Conservation (phyloP, 2,113 vertebrate species). For the Pan paniscus region DNA sequence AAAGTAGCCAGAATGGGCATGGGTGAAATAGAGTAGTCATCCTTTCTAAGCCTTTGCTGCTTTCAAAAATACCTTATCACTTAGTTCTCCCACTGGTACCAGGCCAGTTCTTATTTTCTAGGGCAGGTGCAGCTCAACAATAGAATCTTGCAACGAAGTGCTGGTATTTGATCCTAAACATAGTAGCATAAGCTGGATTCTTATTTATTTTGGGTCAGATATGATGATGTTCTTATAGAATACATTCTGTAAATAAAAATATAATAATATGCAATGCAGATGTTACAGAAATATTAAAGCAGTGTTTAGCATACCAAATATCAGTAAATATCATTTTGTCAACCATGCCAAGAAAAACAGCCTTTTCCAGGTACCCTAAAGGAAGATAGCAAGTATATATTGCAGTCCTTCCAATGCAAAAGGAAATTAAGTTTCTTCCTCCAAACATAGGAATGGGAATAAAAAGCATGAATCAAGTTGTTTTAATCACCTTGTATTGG, state of each 20-base stretch:
- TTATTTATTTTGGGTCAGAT: background rate
- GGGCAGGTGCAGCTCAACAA: background rate
- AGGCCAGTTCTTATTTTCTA: background rate
- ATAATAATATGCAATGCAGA: background rate
- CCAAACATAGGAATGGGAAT: too few species aligned
- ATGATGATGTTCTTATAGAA: too few species aligned
- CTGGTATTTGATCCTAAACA: background rate
- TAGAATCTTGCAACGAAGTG: background rate
- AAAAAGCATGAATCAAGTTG: background rate
- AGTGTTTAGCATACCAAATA: background rate
- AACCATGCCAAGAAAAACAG: background rate
- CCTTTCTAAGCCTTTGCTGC: background rate
- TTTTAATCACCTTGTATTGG: background rate
- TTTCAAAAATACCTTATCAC: background rate
- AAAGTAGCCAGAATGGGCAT: background rate
- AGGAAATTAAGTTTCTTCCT: background rate
- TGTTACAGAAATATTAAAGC: background rate
- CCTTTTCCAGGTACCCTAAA: background rate
- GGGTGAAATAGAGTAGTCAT: background rate
- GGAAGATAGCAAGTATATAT: background rate
- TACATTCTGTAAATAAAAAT: background rate
- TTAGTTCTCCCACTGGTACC: too few species aligned
- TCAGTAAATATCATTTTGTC: background rate
- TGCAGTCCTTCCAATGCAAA: background rate
- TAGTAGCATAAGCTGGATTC: background rate